Conservation (phyloP, 2,113 vertebrate species). For the Setophaga petechia region DNA sequence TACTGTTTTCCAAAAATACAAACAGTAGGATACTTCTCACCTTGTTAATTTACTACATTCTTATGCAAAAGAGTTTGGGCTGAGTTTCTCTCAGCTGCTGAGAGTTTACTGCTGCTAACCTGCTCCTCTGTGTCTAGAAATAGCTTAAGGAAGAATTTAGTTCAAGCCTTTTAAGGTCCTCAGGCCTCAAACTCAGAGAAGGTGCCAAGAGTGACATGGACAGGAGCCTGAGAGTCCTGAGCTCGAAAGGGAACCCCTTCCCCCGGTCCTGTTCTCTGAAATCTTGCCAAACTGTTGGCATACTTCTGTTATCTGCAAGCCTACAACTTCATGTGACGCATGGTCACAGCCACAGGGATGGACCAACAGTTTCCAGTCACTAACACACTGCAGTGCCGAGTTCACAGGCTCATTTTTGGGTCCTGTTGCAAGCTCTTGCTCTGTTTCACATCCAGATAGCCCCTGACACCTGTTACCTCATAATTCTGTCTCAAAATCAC, state of each 20-base stretch:
- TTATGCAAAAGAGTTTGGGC: neutral
- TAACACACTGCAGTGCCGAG: neutral
- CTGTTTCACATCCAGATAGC: neutral
- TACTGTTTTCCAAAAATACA: neutral
- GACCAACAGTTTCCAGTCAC: neutral
- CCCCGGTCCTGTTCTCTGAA: neutral
- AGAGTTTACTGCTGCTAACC: neutral
- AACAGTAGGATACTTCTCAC: neutral
- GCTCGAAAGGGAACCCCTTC: neutral
- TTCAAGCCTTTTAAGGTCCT: conserved; percentile 41
- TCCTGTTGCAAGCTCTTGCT: neutral
- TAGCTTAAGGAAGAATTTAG: conserved; percentile 24
- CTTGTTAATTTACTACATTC: neutral
- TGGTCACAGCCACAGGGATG: neutral
- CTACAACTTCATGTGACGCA: neutral
- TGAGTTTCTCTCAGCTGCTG: neutral
- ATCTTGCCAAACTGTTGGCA: conserved; percentile 22
- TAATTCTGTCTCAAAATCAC: neutral
- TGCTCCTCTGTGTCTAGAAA: conserved; percentile 6
- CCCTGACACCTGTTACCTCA: neutral
- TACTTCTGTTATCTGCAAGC: conserved; percentile 39
- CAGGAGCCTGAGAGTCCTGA: neutral
- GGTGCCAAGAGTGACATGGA: neutral
- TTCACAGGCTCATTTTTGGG: neutral
- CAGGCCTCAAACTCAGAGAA: neutral